Base-by-base conservation (phyloP, 2,113 vertebrate species). In the Poeciliopsis retropinna region DNA sequence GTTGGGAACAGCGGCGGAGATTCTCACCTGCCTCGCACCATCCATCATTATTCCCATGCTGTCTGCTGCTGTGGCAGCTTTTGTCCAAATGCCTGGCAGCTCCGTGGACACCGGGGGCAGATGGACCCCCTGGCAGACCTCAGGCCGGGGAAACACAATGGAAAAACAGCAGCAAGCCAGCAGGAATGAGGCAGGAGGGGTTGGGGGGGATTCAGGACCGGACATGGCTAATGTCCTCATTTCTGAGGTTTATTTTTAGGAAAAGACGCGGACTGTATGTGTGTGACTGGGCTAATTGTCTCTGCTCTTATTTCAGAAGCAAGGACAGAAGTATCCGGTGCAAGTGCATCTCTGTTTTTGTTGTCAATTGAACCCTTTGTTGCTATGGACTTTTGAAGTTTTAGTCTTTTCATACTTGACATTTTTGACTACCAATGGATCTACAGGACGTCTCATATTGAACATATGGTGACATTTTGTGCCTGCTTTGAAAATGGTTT, bases 21-120 rank as follows among this genome's bases (percentile, higher is more conserved):
- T 77, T 87, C 64, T 72, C 66, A 72, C 69, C 75, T 79, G 68
- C 74, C 68, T 32, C 29, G 32, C 75, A 1, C 76, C 82, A 92
- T 88, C 86, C 80, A 91, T 93, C 92, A 89, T 70, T 60, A 34
- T 60, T 81, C 81, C 85, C 64, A 25, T 66, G 86, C 72, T 71
- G 82, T 72, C 81, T 51, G 30, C 78, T 66, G 76, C 62, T 31
- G 17, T 37, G 12, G 77, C 70, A 80, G 82, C 83, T 87, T 90
- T 91, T 88, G 92, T 93, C 85, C 72, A 57, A 70, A 61, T 61
- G 86, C 79, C 81, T 90, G 81, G 87, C 88, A 86, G 76, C 32
- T 82, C 75, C 67, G 73, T 22, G 64, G 70, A 73, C 75, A 44
- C 64, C 60, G 12, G 32, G 25, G 51, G 86, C 89, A 92, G 90